Evolutionary conservation across 2,797 vertebrate genomes (phyloP).

Genomic region (Poecilia velifera): DNA sequence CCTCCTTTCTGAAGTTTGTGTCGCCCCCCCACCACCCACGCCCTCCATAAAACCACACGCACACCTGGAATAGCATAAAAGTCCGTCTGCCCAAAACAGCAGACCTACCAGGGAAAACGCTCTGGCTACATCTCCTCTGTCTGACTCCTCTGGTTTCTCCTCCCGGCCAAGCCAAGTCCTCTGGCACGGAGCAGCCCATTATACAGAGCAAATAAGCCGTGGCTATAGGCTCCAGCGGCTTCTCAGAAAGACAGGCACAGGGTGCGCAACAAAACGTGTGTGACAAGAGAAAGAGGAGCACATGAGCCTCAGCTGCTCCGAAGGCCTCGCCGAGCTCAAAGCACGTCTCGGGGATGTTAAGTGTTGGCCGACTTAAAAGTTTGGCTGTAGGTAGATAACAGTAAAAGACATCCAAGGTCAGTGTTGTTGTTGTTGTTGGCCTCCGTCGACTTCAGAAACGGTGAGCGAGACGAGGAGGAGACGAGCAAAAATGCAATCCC

Average conservation of each 20-base stretch:
- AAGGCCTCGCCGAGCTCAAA: slow-evolving; percentile 66
- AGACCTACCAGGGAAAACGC: slow-evolving; percentile 35
- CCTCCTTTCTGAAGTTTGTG: slow-evolving; percentile 1
- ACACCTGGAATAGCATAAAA: slow-evolving; percentile 39
- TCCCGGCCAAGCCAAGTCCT: slow-evolving; percentile 69
- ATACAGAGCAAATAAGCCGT: slow-evolving; percentile 76
- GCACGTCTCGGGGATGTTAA: slow-evolving; percentile 66
- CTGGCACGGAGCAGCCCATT: slow-evolving; percentile 72
- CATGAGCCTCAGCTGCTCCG: slow-evolving; percentile 56
- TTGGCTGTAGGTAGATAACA: slow-evolving; percentile 55
- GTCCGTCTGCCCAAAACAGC: slow-evolving; percentile 17
- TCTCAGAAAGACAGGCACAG: slow-evolving; percentile 58
- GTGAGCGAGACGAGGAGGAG: slow-evolving; percentile 13
- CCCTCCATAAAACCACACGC: slow-evolving; percentile 28
- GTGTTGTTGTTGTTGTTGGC: slow-evolving; percentile 56
- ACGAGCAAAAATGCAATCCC: background rate
- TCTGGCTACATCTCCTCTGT: slow-evolving; percentile 32
- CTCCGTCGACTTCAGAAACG: slow-evolving; percentile 24
- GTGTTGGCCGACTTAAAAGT: slow-evolving; percentile 63
- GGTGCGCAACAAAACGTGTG: slow-evolving; percentile 26
- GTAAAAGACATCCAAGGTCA: slow-evolving; percentile 40
- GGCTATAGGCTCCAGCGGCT: slow-evolving; percentile 65
- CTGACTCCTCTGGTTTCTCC: slow-evolving; percentile 48
- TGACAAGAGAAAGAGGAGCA: slow-evolving; percentile 38
- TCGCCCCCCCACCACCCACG: slow-evolving; percentile 7